phyloP scores from a whole-genome alignment of 2,888 invertebrate species.

The Sesia bembeciformis region DNA sequence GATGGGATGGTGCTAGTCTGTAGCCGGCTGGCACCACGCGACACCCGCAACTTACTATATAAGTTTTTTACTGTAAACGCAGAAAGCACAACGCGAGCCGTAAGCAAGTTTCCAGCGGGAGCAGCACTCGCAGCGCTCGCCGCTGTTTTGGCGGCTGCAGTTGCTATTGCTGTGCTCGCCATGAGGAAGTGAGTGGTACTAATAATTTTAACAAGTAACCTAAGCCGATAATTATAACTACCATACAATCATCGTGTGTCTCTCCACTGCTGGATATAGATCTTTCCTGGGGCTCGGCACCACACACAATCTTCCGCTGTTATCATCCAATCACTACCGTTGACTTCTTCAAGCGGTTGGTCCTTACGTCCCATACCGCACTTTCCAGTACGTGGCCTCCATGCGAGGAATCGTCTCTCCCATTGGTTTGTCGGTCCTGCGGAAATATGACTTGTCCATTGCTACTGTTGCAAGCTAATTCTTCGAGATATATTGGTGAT shows the following conservation, averaged over 20 bases:
- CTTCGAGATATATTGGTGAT: too few relatives aligned
- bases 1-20: too few relatives aligned
- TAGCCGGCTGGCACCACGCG: too few relatives aligned
- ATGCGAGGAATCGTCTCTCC: too few relatives aligned
- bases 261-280: neutral
- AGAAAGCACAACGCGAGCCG: conserved; percentile 47
- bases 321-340: too few relatives aligned
- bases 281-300: neutral
- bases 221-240: neutral
- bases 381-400: too few relatives aligned
- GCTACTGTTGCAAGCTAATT: too few relatives aligned
- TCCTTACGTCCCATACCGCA: too few relatives aligned
- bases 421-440: too few relatives aligned
- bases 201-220: neutral
- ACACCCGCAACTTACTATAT: neutral
- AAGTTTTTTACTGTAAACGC: neutral
- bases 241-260: neutral
- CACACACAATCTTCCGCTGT: neutral
- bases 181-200: conserved; percentile 31
- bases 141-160: conserved; percentile 44
- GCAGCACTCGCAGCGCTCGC: conserved; percentile 51
- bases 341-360: too few relatives aligned
- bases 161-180: conserved; percentile 38
- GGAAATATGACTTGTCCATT: too few relatives aligned
- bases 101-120: conserved; percentile 46